These are phyloP conservation scores for Hylaea fasciaria DNA, from an alignment of 2,888 invertebrate species.

Conservation along the genomic window DNA sequence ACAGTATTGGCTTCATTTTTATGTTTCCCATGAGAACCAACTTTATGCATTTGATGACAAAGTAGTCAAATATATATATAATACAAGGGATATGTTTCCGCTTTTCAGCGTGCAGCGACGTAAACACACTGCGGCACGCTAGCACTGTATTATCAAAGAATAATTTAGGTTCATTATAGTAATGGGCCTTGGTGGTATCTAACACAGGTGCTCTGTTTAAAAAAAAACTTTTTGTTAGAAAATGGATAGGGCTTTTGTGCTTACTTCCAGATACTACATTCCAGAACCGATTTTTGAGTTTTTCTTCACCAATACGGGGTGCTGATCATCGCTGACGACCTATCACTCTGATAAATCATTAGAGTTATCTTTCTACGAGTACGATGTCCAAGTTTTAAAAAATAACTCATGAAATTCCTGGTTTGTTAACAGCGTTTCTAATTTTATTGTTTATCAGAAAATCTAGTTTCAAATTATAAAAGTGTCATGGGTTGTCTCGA, in stretches of 20 bases:
- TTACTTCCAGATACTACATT: too few relatives aligned
- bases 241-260: too few relatives aligned
- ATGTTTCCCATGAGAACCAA: constrained; percentile 54
- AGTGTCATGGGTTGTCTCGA: not conserved
- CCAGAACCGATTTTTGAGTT: too few relatives aligned
- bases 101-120: constrained; percentile 39
- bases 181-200: not conserved
- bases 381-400: too few relatives aligned
- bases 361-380: too few relatives aligned
- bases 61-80: constrained; percentile 14
- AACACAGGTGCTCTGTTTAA: not conserved
- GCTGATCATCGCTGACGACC: too few relatives aligned
- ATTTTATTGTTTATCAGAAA: not conserved
- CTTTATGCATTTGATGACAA: constrained; percentile 51
- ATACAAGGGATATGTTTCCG: constrained; percentile 54
- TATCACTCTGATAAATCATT: too few relatives aligned
- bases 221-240: too few relatives aligned
- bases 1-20: not conserved
- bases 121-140: constrained; percentile 43
- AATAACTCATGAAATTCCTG: not conserved
- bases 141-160: constrained; percentile 25
- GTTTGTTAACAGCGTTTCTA: not conserved
- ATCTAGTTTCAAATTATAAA: too few relatives aligned
- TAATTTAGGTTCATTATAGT: not conserved
- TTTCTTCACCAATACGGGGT: too few relatives aligned